Evolutionary conservation across 2,888 invertebrate genomes (phyloP).

Genomic region (Gymnoscelis rufifasciata): DNA sequence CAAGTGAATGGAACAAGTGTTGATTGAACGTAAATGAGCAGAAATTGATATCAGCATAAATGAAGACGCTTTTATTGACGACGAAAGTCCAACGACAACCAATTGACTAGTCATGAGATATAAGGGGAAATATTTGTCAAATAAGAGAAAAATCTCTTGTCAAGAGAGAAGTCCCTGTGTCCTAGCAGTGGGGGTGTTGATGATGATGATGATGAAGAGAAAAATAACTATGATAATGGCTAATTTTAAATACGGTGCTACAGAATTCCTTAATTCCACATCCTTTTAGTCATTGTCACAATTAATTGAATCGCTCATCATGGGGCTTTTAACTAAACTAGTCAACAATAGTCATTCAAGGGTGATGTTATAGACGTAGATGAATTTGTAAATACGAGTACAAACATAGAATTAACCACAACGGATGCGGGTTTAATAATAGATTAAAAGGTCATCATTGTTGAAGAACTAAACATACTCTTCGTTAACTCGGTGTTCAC

Average conservation of each 20-base stretch:
- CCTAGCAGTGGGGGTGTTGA: too few species aligned
- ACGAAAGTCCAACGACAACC: neutral
- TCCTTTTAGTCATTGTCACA: too few species aligned
- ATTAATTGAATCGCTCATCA: too few species aligned
- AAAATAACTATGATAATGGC: too few species aligned
- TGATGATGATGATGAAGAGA: too few species aligned
- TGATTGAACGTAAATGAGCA: constrained; percentile 2
- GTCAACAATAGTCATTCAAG: too few species aligned
- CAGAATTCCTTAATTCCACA: too few species aligned
- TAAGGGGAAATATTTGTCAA: too few species aligned
- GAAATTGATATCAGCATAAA: neutral
- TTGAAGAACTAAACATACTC: constrained; percentile 12
- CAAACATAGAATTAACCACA: constrained; percentile 17
- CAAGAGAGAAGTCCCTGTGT: too few species aligned
- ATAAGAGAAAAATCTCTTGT: too few species aligned
- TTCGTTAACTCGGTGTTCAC: constrained; percentile 2
- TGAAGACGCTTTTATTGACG: neutral
- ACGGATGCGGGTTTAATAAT: constrained; percentile 25
- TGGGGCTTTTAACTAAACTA: too few species aligned
- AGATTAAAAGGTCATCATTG: constrained; percentile 17
- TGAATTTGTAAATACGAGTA: constrained; percentile 5
- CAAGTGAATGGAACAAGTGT: constrained; percentile 2
- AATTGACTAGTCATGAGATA: neutral
- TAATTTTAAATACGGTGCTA: too few species aligned
- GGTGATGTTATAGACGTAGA: neutral